Evolutionary conservation across 2,888 invertebrate species (phyloP).

Genomic region (Monoplex corrugatus): DNA sequence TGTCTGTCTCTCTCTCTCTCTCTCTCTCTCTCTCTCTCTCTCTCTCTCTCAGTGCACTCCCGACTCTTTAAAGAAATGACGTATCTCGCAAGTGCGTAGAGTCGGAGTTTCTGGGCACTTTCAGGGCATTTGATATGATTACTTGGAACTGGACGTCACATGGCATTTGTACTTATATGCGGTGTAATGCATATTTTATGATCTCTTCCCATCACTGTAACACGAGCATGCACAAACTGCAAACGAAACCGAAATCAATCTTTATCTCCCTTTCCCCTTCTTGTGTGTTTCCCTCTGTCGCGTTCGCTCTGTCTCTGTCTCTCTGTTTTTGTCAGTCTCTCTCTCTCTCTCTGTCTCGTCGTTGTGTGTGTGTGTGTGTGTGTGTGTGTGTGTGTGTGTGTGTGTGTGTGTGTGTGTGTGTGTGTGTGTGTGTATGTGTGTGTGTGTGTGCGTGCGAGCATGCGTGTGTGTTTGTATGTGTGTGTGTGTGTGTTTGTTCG

Average conservation of each 20-base stretch:
- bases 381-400: background rate
- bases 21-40: background rate
- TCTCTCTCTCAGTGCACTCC: background rate
- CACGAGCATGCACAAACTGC: no score
- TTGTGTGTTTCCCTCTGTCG: background rate
- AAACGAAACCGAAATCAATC: no score
- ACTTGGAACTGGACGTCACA: no score
- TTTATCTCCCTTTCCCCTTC: background rate
- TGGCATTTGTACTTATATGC: no score
- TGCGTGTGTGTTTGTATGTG: slow-evolving; percentile 6
- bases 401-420: background rate
- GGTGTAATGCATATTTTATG: no score
- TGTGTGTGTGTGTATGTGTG: slow-evolving; percentile 9
- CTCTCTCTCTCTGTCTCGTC: background rate
- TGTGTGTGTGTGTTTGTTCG: background rate
- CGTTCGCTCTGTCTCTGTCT: background rate
- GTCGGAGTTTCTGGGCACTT: no score
- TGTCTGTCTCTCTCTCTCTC: slow-evolving; percentile 12
- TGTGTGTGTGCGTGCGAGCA: slow-evolving; percentile 4
- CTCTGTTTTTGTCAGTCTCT: background rate
- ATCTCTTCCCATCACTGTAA: no score
- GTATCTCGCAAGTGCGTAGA: no score
- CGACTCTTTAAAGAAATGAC: no score
- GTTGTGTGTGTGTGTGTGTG: no score
- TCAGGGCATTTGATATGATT: no score